Conservation (phyloP, 2,888 invertebrate genomes). For the Deilephila elpenor region DNA sequence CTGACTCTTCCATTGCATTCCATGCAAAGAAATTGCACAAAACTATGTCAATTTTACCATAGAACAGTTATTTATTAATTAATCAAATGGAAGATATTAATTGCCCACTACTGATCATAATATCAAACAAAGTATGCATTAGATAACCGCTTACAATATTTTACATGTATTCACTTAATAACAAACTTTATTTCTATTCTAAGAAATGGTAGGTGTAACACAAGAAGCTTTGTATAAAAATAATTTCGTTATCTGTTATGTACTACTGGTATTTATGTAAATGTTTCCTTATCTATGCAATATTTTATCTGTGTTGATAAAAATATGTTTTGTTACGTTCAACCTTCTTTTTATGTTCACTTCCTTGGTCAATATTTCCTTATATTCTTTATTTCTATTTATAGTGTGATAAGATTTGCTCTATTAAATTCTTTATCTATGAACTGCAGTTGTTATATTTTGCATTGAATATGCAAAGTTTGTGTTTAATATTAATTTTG, state of each 20-base stretch:
- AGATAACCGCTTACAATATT: too few species aligned
- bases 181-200: too few species aligned
- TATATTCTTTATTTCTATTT: neutral
- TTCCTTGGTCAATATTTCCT: constrained; percentile 6
- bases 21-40: too few species aligned
- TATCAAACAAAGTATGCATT: too few species aligned
- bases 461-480: too few species aligned
- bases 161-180: too few species aligned
- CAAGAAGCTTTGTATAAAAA: neutral
- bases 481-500: too few species aligned
- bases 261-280: constrained; percentile 10
- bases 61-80: too few species aligned
- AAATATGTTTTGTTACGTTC: constrained; percentile 7
- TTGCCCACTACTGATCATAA: too few species aligned
- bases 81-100: too few species aligned
- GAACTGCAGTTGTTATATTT: neutral
- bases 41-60: too few species aligned
- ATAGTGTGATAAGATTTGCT: neutral
- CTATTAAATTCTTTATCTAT: neutral
- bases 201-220: neutral
- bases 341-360: neutral
- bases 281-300: constrained; percentile 11
- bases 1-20: too few species aligned
- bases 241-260: neutral
- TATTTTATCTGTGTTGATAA: constrained; percentile 14